A percentile compares a stretch with the other conserved stretches of the same genome.
Evolutionary conservation across 1,140 invertebrate genomes (phyloP).

Genomic region (Drosophila aff.): DNA sequence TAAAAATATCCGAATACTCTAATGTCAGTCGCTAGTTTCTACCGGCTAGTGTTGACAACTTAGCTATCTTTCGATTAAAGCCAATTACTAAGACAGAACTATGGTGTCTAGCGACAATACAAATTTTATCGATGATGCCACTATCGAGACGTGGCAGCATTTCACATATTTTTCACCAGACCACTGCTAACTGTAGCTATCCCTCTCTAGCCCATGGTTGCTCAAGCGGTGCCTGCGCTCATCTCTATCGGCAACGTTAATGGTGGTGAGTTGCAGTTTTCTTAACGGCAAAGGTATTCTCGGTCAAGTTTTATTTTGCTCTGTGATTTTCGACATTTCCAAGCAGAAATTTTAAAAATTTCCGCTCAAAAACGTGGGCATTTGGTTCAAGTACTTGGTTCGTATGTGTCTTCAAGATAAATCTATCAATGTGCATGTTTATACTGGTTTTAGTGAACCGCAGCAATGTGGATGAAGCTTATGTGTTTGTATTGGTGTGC

Average conservation of each 20-base stretch:
- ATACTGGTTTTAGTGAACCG: conserved; percentile 27
- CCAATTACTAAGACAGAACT: neutral
- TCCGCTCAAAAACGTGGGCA: conserved; percentile 72
- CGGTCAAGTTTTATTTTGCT: conserved; percentile 83
- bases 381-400: conserved; percentile 75
- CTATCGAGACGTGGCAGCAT: conserved; percentile 57
- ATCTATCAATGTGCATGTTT: conserved; percentile 3
- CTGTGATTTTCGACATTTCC: conserved; percentile 85
- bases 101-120: too few species aligned
- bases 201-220: conserved; percentile 37
- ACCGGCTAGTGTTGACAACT: neutral
- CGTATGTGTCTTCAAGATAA: conserved; percentile 59
- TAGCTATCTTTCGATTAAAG: neutral
- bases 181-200: neutral
- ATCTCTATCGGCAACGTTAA: conserved; percentile 43
- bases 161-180: conserved; percentile 50
- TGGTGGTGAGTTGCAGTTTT: conserved; percentile 78
- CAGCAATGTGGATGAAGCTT: conserved; percentile 55
- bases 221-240: conserved; percentile 20
- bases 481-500: conserved; percentile 60
- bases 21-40: neutral
- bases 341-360: conserved; percentile 79
- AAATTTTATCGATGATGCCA: neutral
- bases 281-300: conserved; percentile 80
- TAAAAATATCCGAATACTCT: too few species aligned